A percentile compares a stretch with the other conserved stretches of the same genome.
phyloP scores from a whole-genome alignment of 2,113 vertebrate species.

The Pavo muticus region DNA sequence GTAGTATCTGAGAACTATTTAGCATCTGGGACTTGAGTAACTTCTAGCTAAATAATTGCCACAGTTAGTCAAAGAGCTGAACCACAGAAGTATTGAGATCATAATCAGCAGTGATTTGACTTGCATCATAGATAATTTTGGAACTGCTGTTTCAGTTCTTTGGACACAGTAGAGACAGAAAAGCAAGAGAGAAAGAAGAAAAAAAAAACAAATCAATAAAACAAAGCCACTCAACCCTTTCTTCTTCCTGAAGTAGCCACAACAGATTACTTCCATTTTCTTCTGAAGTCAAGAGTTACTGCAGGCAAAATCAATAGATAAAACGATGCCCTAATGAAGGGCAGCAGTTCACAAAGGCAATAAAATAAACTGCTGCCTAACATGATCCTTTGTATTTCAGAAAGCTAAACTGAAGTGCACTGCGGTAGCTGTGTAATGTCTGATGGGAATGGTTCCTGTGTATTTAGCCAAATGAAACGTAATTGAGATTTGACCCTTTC shows the following conservation, averaged over 20 bases:
- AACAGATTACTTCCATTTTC: constrained; percentile 16
- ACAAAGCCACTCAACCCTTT: background rate
- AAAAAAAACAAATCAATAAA: background rate
- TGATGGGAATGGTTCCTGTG: background rate
- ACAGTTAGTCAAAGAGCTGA: constrained; percentile 25
- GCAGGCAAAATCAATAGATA: constrained; percentile 22
- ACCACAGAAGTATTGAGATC: constrained; percentile 47
- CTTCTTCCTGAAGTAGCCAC: constrained; percentile 3
- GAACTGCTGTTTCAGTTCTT: constrained; percentile 10
- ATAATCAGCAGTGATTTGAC: constrained; percentile 44
- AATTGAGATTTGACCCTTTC: constrained; percentile 23
- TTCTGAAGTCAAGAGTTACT: constrained; percentile 28
- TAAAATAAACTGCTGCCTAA: constrained; percentile 43
- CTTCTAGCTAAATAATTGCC: constrained; percentile 47
- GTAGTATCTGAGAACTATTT: constrained; percentile 19
- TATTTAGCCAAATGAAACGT: background rate
- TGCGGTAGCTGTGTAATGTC: background rate
- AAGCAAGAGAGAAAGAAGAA: background rate
- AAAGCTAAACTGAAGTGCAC: constrained; percentile 5
- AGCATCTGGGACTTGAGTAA: constrained; percentile 11
- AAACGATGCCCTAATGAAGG: background rate
- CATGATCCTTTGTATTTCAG: background rate
- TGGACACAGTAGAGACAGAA: background rate
- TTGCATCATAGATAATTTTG: constrained; percentile 24
- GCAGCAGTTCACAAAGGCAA: constrained; percentile 37